Conservation (phyloP, 2,888 invertebrate species). For the Drosophila meridiana region DNA sequence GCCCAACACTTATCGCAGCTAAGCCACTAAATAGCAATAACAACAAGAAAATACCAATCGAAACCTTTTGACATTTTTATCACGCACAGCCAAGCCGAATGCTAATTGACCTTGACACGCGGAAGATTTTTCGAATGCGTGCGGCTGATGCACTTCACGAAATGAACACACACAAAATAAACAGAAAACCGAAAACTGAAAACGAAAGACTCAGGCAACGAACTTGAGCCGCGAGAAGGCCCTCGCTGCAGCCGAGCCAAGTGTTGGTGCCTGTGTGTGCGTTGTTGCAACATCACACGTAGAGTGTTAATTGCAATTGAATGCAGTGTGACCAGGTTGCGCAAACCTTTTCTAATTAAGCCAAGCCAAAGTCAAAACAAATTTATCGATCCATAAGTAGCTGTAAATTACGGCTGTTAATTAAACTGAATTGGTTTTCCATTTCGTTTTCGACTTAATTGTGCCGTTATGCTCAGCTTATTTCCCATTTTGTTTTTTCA, state of each 20-base stretch:
- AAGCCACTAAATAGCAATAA: constrained; percentile 72
- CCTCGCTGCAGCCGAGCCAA: constrained; percentile 55
- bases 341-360: constrained; percentile 44
- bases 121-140: constrained; percentile 70
- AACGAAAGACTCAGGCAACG: constrained; percentile 63
- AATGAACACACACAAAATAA: not conserved
- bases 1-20: constrained; percentile 67
- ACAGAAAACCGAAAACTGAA: constrained; percentile 5
- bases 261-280: constrained; percentile 15
- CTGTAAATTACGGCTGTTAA: constrained; percentile 22
- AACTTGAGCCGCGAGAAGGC: constrained; percentile 56
- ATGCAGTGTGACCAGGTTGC: constrained; percentile 68
- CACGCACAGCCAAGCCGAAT: constrained; percentile 68
- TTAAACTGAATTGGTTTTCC: constrained; percentile 32
- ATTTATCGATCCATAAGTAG: constrained; percentile 40
- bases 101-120: constrained; percentile 80
- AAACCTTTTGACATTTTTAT: constrained; percentile 80
- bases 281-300: constrained; percentile 61
- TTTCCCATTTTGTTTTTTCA: not conserved
- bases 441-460: constrained; percentile 18
- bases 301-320: constrained; percentile 73
- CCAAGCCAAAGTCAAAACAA: constrained; percentile 1
- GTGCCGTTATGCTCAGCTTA: constrained; percentile 3
- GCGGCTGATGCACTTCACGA: constrained; percentile 59
- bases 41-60: constrained; percentile 72